phyloP scores from a whole-genome alignment of 2,888 invertebrate species.

The Byasa hedistus region DNA sequence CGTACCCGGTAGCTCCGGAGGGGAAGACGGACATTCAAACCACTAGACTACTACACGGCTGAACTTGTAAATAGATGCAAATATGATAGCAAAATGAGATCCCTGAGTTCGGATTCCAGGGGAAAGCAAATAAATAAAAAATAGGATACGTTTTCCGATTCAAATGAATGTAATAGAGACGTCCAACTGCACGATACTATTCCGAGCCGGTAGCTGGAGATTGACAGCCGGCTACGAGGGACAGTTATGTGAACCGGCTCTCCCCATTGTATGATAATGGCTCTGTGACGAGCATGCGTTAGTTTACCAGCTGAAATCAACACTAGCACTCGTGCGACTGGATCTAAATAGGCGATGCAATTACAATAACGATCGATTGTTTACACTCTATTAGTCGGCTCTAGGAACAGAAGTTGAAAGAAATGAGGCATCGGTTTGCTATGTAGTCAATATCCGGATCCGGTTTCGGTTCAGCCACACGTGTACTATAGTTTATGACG shows the following conservation, averaged over 20 bases:
- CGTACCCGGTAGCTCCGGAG: too few relatives aligned
- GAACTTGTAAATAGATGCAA: too few relatives aligned
- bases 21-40: too few relatives aligned
- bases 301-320: constrained; percentile 23
- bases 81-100: too few relatives aligned
- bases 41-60: too few relatives aligned
- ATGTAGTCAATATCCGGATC: too few relatives aligned
- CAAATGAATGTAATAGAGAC: constrained; percentile 19
- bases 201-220: constrained; percentile 41
- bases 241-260: constrained; percentile 33
- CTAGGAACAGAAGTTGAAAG: too few relatives aligned
- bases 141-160: constrained; percentile 13
- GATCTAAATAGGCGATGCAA: constrained; percentile 23
- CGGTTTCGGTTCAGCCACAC: too few relatives aligned
- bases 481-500: too few relatives aligned
- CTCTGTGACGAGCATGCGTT: constrained; percentile 37
- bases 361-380: constrained; percentile 30
- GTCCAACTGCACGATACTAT: constrained; percentile 37
- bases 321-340: constrained; percentile 13
- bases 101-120: too few relatives aligned
- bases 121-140: too few relatives aligned
- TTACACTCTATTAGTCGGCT: not conserved
- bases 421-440: too few relatives aligned
- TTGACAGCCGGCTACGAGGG: constrained; percentile 39
- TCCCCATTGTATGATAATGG: constrained; percentile 42